Base-by-base conservation (phyloP, 2,888 invertebrate species). In the Eubasilissa splendida region DNA sequence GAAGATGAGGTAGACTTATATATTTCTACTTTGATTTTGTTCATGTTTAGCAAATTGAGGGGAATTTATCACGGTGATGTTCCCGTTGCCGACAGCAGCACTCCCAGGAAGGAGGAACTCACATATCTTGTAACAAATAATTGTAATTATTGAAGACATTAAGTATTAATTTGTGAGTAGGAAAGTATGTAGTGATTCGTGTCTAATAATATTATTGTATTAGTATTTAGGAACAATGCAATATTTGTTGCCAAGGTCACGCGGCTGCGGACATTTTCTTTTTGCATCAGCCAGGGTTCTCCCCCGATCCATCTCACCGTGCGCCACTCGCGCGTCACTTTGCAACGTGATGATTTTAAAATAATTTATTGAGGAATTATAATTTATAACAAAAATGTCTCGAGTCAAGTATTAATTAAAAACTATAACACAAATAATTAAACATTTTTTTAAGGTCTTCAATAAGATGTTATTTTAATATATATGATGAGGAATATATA, bases 91-190 rank as follows among this genome's bases (percentile, higher is more conserved):
- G 2, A 12, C 33, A 9, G 12, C 31, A 33, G 31, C 63, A 31
- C 63, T 3, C 33, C 11, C 33, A 33, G 33, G 33, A 63, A 63
- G 63, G 42, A 12, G 53, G 53, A 22, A 70, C 42, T 42, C 42
- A 42, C 70, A 70, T 70, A 70, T 70, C 70, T 70, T 22, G 63
- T 68, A 14, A 68, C 52, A 31, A 68, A 14, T 14, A n/a, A 50
- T 52, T 54, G 70, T 70, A 53, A 42, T 70, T 70, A 22, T 52
- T 53, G 22, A 52, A 58, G 56, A 58, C 56, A 33, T 31, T 58
- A 73, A 73, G 71, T 73, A 73, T 73, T 58, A 54, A 56, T 73
- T 56, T 73, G 71, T 73, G 71, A 73, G 71, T 73, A 73, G 71
- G 56, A 58, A 12, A 42, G 31, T 31, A 58, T 33, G 56, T 73